Evolutionary conservation across 2,113 vertebrate genomes (phyloP).

Genomic region (Narcine bancroftii): DNA sequence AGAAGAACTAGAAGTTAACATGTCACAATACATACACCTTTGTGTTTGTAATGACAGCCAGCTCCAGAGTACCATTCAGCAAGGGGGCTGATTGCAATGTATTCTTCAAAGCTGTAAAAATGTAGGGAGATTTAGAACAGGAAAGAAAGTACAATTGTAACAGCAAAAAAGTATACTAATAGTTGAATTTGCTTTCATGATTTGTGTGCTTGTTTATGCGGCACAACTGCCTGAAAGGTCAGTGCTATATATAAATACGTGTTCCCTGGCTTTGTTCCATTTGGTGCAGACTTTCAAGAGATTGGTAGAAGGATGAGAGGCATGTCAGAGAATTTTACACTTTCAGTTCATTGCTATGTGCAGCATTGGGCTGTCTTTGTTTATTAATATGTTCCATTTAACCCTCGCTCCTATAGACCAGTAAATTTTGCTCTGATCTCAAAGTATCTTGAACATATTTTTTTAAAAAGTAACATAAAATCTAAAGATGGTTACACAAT

Average conservation of each 20-base stretch:
- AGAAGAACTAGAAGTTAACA: neutral
- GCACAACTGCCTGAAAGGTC: neutral
- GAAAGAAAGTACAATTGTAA: neutral
- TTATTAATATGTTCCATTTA: neutral
- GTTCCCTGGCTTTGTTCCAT: conserved; percentile 1
- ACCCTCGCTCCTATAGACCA: neutral
- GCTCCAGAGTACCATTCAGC: neutral
- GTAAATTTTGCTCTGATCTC: neutral
- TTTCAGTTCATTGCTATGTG: neutral
- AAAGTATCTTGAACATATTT: neutral
- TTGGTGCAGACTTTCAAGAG: neutral
- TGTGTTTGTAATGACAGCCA: neutral
- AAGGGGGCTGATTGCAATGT: too few relatives aligned
- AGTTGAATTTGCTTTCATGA: neutral
- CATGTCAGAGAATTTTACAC: neutral
- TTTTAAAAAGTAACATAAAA: neutral
- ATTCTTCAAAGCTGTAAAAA: neutral
- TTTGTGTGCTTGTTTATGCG: neutral
- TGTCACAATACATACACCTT: neutral
- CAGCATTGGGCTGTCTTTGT: neutral
- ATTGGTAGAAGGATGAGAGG: neutral
- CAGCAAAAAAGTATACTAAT: neutral
- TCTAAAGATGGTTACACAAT: neutral
- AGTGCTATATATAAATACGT: conserved; percentile 4
- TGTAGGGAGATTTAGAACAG: neutral